Evolutionary conservation across 2,113 vertebrate genomes (phyloP).

Genomic region (Tichodroma muraria): DNA sequence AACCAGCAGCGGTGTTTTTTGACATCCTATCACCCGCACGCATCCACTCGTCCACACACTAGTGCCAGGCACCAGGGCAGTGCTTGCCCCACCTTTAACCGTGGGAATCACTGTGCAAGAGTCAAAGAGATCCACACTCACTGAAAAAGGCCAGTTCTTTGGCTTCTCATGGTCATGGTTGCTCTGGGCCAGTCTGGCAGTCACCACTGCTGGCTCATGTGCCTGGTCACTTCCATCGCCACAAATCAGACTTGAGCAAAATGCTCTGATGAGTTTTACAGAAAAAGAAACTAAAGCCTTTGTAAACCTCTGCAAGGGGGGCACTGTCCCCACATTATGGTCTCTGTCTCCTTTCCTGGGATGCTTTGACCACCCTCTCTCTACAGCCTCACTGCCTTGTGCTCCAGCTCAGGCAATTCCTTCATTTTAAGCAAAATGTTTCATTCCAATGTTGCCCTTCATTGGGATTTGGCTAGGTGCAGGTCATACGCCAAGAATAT

Average conservation of each 20-base stretch:
- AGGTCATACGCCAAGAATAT: background rate
- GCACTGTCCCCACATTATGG: background rate
- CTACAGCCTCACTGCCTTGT: background rate
- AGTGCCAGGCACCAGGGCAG: background rate
- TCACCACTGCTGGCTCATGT: background rate
- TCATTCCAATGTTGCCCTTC: background rate
- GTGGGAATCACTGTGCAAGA: rapidly evolving
- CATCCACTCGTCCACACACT: rapidly evolving
- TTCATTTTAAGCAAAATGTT: background rate
- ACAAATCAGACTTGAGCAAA: background rate
- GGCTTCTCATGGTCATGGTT: background rate
- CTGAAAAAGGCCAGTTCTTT: background rate
- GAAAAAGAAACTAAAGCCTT: background rate
- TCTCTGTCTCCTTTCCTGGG: background rate
- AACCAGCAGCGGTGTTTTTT: rapidly evolving
- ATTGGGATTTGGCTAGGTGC: background rate
- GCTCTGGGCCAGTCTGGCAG: background rate
- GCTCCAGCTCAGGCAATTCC: background rate
- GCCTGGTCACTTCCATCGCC: background rate
- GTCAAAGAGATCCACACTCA: background rate
- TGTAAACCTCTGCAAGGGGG: background rate
- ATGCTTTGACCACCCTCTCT: background rate
- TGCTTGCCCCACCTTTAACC: background rate
- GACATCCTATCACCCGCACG: rapidly evolving
- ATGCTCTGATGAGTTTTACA: background rate